These are phyloP conservation scores for Rallus crepitans DNA, from an alignment of 2,797 vertebrate genomes.

Conservation along the genomic window DNA sequence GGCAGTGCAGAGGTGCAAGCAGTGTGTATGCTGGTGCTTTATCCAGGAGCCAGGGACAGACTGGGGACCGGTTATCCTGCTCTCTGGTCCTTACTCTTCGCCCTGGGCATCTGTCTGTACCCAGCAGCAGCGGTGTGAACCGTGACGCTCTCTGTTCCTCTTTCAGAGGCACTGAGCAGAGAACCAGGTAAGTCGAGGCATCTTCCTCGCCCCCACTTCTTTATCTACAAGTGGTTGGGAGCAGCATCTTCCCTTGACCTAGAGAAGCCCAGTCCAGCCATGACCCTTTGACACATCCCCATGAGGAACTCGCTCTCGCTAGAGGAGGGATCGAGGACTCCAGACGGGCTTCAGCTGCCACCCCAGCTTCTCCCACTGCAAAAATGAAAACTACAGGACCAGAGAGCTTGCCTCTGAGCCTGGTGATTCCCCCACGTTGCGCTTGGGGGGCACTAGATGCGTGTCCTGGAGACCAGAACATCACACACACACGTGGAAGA, in stretches of 20 bases:
- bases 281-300: too few species aligned
- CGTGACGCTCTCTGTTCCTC: background rate
- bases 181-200: background rate
- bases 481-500: background rate
- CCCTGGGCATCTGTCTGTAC: background rate
- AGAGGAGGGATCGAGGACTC: background rate
- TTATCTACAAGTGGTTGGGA: too few species aligned
- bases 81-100: background rate
- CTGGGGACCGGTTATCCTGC: too few species aligned
- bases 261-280: background rate
- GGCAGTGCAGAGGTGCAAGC: background rate
- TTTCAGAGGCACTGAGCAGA: background rate
- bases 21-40: background rate
- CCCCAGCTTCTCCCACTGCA: background rate
- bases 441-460: too few species aligned
- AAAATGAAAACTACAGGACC: background rate
- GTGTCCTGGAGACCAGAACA: background rate
- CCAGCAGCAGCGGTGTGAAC: background rate
- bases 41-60: background rate
- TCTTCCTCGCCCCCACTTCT: background rate
- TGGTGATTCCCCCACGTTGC: too few species aligned
- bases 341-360: too few species aligned
- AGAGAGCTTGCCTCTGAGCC: background rate
- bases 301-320: too few species aligned
- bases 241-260: too few species aligned